Evolutionary conservation across 2,113 vertebrate species (phyloP).

Genomic region (Myiagra hebetior): DNA sequence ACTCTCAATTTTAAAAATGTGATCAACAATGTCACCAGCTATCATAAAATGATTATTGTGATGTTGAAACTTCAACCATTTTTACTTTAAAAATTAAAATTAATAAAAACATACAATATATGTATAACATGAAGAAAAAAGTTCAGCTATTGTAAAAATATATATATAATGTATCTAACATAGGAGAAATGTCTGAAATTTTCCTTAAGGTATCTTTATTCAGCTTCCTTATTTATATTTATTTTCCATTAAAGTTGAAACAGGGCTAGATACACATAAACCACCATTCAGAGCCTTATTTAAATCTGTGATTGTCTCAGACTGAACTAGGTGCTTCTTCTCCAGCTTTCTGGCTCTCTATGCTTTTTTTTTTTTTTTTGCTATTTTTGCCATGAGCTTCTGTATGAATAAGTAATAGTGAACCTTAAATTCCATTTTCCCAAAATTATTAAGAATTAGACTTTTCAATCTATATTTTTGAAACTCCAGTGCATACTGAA

Average conservation of each 20-base stretch:
- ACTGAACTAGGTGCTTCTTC: slow-evolving; percentile 10
- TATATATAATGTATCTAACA: background rate
- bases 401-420: background rate
- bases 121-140: background rate
- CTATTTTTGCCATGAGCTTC: background rate
- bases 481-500: background rate
- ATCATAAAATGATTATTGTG: slow-evolving; percentile 7
- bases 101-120: background rate
- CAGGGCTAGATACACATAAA: background rate
- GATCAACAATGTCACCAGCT: slow-evolving; percentile 63
- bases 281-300: slow-evolving; percentile 45
- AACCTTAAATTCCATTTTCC: slow-evolving; percentile 12
- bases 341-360: background rate
- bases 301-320: slow-evolving; percentile 39
- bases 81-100: slow-evolving; percentile 61
- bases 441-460: slow-evolving; percentile 44
- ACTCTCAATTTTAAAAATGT: slow-evolving; percentile 74
- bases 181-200: background rate
- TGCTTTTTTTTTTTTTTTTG: background rate
- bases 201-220: slow-evolving; percentile 34
- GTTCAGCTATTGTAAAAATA: slow-evolving; percentile 1
- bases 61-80: slow-evolving; percentile 37
- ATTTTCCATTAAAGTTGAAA: slow-evolving; percentile 43
- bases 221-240: slow-evolving; percentile 49
- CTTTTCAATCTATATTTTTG: slow-evolving; percentile 21